Base-by-base conservation (phyloP, 2,888 invertebrate species). In the Metacarcinus magister region DNA sequence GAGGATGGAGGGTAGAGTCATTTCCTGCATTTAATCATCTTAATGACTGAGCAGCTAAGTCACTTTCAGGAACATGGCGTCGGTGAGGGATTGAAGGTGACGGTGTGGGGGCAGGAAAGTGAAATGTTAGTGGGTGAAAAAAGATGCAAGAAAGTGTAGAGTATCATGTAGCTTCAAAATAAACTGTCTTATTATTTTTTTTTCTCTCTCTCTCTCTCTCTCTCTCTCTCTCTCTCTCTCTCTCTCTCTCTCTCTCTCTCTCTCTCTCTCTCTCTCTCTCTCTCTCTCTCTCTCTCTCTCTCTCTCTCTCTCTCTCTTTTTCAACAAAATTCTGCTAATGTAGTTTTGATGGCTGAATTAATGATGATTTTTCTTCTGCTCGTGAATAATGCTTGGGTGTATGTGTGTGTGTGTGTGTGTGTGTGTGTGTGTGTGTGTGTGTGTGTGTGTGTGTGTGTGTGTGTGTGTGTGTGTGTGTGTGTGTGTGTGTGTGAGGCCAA, bases 241-340 rank as follows among this genome's bases (percentile, higher is more conserved):
- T 23, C 67, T 67, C 90, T 44, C 43, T 90, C 43, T 90, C 90
- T 54, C 90, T 90, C 32, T 46, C 43, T 43, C 90, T 90, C 44
- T 44, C 48, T 91, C 44, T 91, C 48, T 91, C 44, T 39, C 28
- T 91, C 44, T 48, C 44, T 91, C 28, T 46, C 32, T 46, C 19
- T n/a, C 44, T n/a, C 48, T 44, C n/a, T 46, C 19, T 46, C 46
- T 13, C 8, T n/a, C 16, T 44, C 19, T 2, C 16, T 19, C 13
- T 92, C 13, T 19, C 13, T 2, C 28, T 39, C 13, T 48, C 48
- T 48, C 13, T 48, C 7, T 48, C 7, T 13, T 8, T n/a, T n/a
- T n/a, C n/a, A n/a, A 67, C 23, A 67, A 67, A 67, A 43, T 93
- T 67, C 93, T 44, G 43, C n/a, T 60, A 67, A 39, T 75, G 67